These are phyloP conservation scores for Platygyra sinensis DNA, from an alignment of 64 coral and sea anemone species.

Conservation along the genomic window DNA sequence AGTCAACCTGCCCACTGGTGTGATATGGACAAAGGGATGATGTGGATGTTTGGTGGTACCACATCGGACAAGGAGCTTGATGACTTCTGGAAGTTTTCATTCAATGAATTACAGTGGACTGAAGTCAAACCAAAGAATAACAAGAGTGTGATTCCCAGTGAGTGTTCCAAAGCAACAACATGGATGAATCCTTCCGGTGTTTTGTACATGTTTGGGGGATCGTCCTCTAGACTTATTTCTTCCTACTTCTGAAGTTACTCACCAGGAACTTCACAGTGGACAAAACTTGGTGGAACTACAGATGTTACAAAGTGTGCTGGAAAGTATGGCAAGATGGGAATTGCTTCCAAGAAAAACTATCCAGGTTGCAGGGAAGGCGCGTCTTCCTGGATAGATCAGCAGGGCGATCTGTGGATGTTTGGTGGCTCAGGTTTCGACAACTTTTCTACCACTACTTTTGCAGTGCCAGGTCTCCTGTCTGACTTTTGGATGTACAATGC, in stretches of 20 bases:
- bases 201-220: slow-evolving; percentile 89
- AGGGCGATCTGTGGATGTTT: slow-evolving; percentile 59
- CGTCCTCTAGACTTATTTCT: slow-evolving; percentile 43
- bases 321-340: background rate
- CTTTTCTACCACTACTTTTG: slow-evolving; percentile 15
- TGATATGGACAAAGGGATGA: slow-evolving; percentile 44
- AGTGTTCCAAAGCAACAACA: slow-evolving; percentile 44
- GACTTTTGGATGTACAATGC: slow-evolving; percentile 89
- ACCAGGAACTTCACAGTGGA: slow-evolving; percentile 27
- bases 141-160: slow-evolving; percentile 8
- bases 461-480: slow-evolving; percentile 59
- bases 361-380: slow-evolving; percentile 54
- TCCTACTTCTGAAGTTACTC: slow-evolving; percentile 76
- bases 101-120: slow-evolving; percentile 59
- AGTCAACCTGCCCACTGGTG: slow-evolving; percentile 78
- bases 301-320: slow-evolving; percentile 13
- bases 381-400: slow-evolving; percentile 22
- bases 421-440: slow-evolving; percentile 63
- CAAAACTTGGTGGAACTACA: slow-evolving; percentile 26
- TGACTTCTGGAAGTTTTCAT: slow-evolving; percentile 91
- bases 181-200: slow-evolving; percentile 67
- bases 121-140: slow-evolving; percentile 20
- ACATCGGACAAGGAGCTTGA: slow-evolving; percentile 30
- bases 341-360: slow-evolving; percentile 17
- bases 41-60: slow-evolving; percentile 86